phyloP scores from a whole-genome alignment of 2,113 vertebrate genomes.

The Crotophaga sulcirostris region DNA sequence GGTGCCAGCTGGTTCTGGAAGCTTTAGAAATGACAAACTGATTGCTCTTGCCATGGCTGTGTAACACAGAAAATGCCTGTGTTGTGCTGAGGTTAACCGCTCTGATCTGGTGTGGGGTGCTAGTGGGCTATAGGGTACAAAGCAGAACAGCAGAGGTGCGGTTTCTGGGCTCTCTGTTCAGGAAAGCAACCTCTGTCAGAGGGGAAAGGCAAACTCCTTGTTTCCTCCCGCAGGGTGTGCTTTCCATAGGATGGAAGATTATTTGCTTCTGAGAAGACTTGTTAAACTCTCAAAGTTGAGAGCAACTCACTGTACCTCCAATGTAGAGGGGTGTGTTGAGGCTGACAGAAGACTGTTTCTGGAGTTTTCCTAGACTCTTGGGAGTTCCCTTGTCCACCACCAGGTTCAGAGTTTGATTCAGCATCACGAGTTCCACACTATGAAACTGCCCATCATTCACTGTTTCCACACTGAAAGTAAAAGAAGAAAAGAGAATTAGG shows the following conservation, averaged over 20 bases:
- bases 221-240: neutral
- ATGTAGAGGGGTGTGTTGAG: constrained; percentile 93
- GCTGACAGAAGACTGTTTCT: constrained; percentile 87
- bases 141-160: neutral
- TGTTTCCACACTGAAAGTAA: constrained; percentile 87
- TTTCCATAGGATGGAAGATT: neutral
- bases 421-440: constrained; percentile 90
- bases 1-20: neutral
- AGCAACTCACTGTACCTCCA: constrained; percentile 81
- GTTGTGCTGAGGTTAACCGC: neutral
- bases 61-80: neutral
- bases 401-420: constrained; percentile 93
- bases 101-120: rapidly evolving
- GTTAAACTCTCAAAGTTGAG: neutral
- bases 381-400: constrained; percentile 94
- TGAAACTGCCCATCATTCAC: constrained; percentile 96
- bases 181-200: neutral
- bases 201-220: neutral
- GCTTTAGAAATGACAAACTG: neutral
- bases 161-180: neutral
- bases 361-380: constrained; percentile 92
- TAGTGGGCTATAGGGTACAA: neutral
- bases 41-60: neutral
- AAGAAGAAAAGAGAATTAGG: neutral
- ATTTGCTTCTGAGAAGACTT: neutral